A percentile compares a stretch with the other conserved stretches of the same genome.
Conservation (phyloP, 2,888 invertebrate genomes). For the Andrena hattorfiana region DNA sequence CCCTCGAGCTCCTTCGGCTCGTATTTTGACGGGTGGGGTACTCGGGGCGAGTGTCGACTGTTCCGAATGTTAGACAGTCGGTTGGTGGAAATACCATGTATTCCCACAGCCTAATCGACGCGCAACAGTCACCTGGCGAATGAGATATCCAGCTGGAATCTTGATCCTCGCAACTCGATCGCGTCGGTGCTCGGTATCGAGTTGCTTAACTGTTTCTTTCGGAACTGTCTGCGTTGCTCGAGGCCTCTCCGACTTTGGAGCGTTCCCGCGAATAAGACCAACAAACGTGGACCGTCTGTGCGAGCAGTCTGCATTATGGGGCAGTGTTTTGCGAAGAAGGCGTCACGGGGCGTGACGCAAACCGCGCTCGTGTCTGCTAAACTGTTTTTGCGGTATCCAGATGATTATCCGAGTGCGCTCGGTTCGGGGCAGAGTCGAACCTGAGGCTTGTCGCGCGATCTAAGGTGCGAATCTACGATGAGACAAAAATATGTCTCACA, state of each 20-base stretch:
- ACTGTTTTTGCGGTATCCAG: not conserved
- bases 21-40: not conserved
- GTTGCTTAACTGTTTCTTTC: not conserved
- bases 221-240: not conserved
- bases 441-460: no score
- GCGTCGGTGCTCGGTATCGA: not conserved
- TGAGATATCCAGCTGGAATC: not conserved
- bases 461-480: no score
- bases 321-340: not conserved
- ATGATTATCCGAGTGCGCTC: not conserved
- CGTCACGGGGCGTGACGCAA: conserved; percentile 22
- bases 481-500: no score
- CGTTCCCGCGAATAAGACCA: conserved; percentile 3
- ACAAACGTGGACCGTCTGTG: conserved; percentile 42
- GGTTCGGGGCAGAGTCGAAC: no score
- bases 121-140: not conserved
- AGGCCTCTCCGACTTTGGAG: not conserved
- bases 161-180: not conserved
- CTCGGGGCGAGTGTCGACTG: not conserved
- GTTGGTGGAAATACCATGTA: not conserved
- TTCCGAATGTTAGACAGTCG: not conserved
- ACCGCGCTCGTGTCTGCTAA: not conserved
- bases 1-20: not conserved
- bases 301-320: conserved; percentile 46
- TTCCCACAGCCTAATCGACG: not conserved